These are phyloP conservation scores for Polymixis flavicincta DNA, from an alignment of 2,888 invertebrate species.

Conservation along the genomic window DNA sequence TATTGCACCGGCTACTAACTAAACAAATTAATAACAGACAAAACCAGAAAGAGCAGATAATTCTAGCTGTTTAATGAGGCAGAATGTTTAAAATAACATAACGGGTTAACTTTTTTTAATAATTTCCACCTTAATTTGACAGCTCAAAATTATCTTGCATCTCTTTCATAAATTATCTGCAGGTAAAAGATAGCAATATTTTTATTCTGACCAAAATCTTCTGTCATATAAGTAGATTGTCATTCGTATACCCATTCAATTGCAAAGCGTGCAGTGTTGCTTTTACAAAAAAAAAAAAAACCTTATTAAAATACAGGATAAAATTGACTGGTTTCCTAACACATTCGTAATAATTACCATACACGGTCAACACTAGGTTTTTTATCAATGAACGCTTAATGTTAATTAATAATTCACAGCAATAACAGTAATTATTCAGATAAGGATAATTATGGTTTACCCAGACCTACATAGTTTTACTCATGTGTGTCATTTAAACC, in stretches of 20 bases:
- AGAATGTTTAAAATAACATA: background rate
- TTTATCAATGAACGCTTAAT: slow-evolving; percentile 46
- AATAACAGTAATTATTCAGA: slow-evolving; percentile 35
- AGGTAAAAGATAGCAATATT: background rate
- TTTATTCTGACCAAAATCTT: background rate
- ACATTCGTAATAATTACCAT: slow-evolving; percentile 21
- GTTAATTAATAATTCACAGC: slow-evolving; percentile 47
- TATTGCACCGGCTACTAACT: background rate
- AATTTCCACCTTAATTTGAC: background rate
- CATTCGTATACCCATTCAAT: background rate
- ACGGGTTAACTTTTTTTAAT: background rate
- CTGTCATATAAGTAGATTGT: background rate
- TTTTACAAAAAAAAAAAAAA: background rate
- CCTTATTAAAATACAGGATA: slow-evolving; percentile 5
- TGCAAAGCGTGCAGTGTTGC: slow-evolving; percentile 14
- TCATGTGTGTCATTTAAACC: slow-evolving; percentile 24
- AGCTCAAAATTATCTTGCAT: background rate
- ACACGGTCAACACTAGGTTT: slow-evolving; percentile 24
- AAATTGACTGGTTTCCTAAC: slow-evolving; percentile 43
- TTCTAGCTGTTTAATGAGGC: background rate
- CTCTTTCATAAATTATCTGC: background rate
- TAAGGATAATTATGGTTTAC: slow-evolving; percentile 47
- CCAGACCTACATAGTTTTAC: slow-evolving; percentile 48
- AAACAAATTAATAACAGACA: background rate
- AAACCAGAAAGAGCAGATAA: background rate